These are phyloP conservation scores for Ammodytes dubius DNA, from an alignment of 2,113 vertebrate genomes.

Conservation along the genomic window DNA sequence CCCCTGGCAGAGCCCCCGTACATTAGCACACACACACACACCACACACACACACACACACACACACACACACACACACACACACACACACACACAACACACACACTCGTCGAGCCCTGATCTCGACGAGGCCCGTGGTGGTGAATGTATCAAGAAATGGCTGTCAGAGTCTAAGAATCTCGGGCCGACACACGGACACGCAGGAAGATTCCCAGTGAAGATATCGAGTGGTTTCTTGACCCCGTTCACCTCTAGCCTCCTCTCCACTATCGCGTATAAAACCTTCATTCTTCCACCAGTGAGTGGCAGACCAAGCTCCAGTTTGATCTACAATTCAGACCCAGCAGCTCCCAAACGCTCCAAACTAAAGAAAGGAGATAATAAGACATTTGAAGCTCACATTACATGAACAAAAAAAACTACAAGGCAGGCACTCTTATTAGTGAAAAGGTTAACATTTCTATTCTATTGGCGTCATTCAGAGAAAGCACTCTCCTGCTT, in stretches of 20 bases:
- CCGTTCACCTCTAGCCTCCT: background rate
- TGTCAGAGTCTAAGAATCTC: constrained; percentile 6
- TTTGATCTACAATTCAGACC: constrained; percentile 25
- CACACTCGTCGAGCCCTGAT: constrained; percentile 5
- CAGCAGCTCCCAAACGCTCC: constrained; percentile 1
- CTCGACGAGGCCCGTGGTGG: constrained; percentile 12
- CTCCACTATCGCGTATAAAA: background rate
- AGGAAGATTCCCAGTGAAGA: constrained; percentile 20
- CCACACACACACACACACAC: constrained; percentile 3
- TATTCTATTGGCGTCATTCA: background rate
- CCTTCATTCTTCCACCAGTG: background rate
- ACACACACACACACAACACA: background rate
- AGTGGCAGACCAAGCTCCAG: background rate
- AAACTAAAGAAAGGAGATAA: constrained; percentile 17
- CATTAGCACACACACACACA: background rate
- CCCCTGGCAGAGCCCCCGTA: constrained; percentile 6
- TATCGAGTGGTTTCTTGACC: background rate
- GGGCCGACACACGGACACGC: background rate
- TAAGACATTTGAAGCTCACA: constrained; percentile 1
- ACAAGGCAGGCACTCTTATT: constrained; percentile 13
- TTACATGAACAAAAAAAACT: constrained; percentile 14
- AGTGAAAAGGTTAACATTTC: background rate
- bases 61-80: constrained; percentile 12
- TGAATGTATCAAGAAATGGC: constrained; percentile 16
- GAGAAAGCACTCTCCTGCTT: background rate